Evolutionary conservation across 2,113 vertebrate genomes (phyloP).

Genomic region (Oreochromis aureus): DNA sequence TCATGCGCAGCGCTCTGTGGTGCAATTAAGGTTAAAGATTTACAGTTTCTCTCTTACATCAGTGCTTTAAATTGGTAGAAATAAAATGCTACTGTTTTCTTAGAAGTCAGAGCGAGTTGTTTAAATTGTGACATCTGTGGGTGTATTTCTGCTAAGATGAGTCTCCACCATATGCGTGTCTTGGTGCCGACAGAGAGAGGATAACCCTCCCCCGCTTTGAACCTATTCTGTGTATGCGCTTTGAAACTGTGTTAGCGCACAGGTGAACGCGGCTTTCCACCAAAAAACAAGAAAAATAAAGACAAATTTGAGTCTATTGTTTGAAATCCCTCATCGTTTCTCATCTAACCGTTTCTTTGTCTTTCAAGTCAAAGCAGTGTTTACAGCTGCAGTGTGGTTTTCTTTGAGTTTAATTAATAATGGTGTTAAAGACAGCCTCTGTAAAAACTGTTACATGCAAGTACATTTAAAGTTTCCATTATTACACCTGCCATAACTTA

Average conservation of each 20-base stretch:
- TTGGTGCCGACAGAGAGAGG: not conserved
- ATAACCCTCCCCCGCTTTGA: not conserved
- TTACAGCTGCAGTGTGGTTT: not conserved
- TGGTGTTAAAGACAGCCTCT: not conserved
- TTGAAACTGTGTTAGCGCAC: not conserved
- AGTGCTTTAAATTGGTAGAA: not conserved
- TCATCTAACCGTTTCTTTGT: not conserved
- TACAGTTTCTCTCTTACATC: not conserved
- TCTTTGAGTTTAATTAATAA: not conserved
- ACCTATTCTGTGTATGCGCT: not conserved
- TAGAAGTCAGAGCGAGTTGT: not conserved
- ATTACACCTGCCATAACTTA: not conserved
- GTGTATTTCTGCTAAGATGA: not conserved
- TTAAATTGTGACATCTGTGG: not conserved
- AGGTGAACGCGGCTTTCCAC: not conserved
- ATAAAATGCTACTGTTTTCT: not conserved
- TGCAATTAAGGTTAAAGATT: not conserved
- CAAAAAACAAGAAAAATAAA: not conserved
- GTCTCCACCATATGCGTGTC: not conserved
- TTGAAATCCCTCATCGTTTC: not conserved
- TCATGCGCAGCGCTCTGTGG: not conserved
- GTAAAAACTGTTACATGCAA: not conserved
- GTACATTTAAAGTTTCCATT: not conserved
- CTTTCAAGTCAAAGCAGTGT: not conserved
- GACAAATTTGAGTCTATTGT: not conserved